Conservation (phyloP, 2,797 vertebrate species). For the Eleutherodactylus coqui region DNA sequence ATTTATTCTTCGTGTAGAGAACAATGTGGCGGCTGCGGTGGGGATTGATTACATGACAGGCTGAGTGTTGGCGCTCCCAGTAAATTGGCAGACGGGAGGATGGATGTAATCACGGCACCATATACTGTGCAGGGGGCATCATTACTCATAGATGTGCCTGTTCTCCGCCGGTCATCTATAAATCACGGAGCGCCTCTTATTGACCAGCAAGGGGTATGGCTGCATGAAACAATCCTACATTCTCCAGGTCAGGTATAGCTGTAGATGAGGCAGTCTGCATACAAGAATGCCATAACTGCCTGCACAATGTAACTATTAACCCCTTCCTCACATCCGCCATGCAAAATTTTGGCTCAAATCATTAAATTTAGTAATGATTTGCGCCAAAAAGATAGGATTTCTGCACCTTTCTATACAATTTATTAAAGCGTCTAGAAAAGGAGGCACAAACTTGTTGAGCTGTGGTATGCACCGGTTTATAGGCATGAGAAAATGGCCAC, state of each 20-base stretch:
- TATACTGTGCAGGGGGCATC: constrained; percentile 2
- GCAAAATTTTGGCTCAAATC: too few relatives aligned
- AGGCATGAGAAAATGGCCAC: too few relatives aligned
- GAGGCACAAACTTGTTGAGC: too few relatives aligned
- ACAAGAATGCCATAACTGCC: not conserved
- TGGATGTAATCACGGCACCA: constrained; percentile 17
- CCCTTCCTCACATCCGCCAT: too few relatives aligned
- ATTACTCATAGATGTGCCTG: constrained; percentile 42
- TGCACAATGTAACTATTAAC: not conserved
- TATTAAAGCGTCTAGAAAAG: too few relatives aligned
- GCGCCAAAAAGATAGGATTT: too few relatives aligned
- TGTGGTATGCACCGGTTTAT: too few relatives aligned
- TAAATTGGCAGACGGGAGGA: not conserved
- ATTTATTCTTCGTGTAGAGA: not conserved
- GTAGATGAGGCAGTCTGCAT: not conserved
- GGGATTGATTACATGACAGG: not conserved
- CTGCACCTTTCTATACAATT: too few relatives aligned
- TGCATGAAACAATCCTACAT: not conserved
- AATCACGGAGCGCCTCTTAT: constrained; percentile 22
- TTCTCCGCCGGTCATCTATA: constrained; percentile 33
- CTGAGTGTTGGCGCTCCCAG: not conserved
- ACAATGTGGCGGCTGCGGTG: not conserved
- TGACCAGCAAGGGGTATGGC: constrained; percentile 17
- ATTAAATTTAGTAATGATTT: too few relatives aligned
- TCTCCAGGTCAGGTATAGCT: not conserved